Conservation (phyloP, 2,113 vertebrate genomes). For the Leuciscus idus region DNA sequence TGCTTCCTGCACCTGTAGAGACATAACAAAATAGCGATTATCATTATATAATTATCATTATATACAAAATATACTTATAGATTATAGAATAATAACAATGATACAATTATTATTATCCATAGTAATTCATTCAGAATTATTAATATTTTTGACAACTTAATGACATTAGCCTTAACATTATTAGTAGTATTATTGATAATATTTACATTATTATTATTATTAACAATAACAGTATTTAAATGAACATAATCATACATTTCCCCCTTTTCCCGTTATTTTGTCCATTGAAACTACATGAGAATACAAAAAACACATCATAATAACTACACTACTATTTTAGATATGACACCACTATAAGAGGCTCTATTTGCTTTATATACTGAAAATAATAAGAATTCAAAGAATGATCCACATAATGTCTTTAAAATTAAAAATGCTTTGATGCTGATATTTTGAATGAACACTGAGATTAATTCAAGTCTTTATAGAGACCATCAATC, state of each 20-base stretch:
- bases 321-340: neutral
- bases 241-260: neutral
- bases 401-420: neutral
- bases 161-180: neutral
- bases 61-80: neutral
- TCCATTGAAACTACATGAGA: neutral
- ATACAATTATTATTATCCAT: neutral
- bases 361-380: neutral
- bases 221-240: neutral
- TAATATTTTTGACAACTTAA: neutral
- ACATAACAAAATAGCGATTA: neutral
- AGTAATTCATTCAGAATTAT: neutral
- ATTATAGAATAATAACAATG: neutral
- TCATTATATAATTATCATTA: no score
- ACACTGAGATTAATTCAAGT: conserved; percentile 3
- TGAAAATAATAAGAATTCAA: neutral
- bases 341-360: neutral
- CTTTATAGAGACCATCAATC: conserved; percentile 28
- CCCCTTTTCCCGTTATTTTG: neutral
- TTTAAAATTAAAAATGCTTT: neutral
- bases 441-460: conserved; percentile 10
- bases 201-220: neutral
- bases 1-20: conserved; percentile 92
- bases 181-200: neutral
- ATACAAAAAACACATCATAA: neutral